Conservation (phyloP, 2,113 vertebrate species). For the Muntiacus reevesi region DNA sequence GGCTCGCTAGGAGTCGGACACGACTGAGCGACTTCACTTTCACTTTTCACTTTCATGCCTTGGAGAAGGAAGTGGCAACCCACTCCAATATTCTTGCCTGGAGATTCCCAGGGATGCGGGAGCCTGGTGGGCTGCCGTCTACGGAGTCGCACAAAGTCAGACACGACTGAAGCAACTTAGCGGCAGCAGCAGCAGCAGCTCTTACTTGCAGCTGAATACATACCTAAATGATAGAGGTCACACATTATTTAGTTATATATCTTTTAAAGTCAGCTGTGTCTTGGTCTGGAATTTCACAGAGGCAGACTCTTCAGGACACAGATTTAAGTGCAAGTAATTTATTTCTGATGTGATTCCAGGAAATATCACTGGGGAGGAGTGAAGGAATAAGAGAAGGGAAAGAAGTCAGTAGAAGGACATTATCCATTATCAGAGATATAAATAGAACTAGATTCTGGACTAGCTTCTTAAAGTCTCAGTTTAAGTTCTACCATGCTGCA, state of each 20-base stretch:
- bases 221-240: not conserved
- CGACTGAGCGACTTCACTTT: too few relatives aligned
- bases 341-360: not conserved
- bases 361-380: not conserved
- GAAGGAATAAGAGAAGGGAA: not conserved
- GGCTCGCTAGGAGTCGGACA: too few relatives aligned
- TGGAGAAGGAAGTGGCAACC: too few relatives aligned
- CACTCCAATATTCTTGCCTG: too few relatives aligned
- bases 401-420: not conserved
- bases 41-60: too few relatives aligned
- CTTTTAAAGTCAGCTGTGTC: not conserved
- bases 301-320: not conserved
- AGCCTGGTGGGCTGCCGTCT: too few relatives aligned
- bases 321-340: not conserved
- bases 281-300: not conserved
- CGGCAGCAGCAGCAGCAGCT: too few relatives aligned
- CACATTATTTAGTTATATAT: not conserved
- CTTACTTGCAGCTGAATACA: not conserved
- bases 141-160: fast-evolving
- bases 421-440: not conserved
- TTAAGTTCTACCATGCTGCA: not conserved
- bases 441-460: not conserved
- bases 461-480: not conserved
- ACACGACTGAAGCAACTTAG: too few relatives aligned
- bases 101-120: too few relatives aligned